Evolutionary conservation across 2,888 invertebrate genomes (phyloP), one percentile per base, ranked within the genome.

Genomic region (Andrena camellia): DNA sequence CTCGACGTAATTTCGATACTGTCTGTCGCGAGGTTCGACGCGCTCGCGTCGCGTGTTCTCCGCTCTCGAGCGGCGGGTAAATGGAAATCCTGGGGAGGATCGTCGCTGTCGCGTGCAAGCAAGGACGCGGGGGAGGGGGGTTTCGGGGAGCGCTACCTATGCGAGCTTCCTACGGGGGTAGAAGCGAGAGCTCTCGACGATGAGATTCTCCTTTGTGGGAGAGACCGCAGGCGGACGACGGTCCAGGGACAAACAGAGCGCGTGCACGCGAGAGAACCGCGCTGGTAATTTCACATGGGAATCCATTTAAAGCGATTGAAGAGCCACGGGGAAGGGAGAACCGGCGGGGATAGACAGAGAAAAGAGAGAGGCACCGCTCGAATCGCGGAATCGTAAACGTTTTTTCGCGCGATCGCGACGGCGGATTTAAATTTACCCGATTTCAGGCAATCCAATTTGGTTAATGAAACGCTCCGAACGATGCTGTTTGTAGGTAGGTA

Each of bases 381-480:
- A 85, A 78, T 77, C 62, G 79, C 42, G 69, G 54, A 63, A 78
- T 83, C 73, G 83, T 73, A 85, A 85, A 73, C 83, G 77, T 79
- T 86, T 86, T 83, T 84, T 86, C 81, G 85, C 83, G 83, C 78
- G 83, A 86, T 90, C 89, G 81, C 87, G 87, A 89, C 87, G 90
- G 89, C 86, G 85, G 85, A 88, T 88, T 88, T 81, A 88, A 91
- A 89, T 92, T 91, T 90, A 91, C 89, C 89, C 91, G 90, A 91
- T 92, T 92, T 85, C 80, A 79, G 81, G 68, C 85, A 87, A 88
- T 88, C 81, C 88, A 88, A 88, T 88, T 87, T 84, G 81, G 85
- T 86, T 88, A 88, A 88, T 88, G 88, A 88, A 88, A 88, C 85
- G 86, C 76, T 73, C 31, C 83, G 77, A 76, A 80, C 85, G 81